A percentile compares a stretch with the other conserved stretches of the same genome.
Evolutionary conservation across 2,113 vertebrate genomes (phyloP).

Genomic region (Sylvilagus bachmani): DNA sequence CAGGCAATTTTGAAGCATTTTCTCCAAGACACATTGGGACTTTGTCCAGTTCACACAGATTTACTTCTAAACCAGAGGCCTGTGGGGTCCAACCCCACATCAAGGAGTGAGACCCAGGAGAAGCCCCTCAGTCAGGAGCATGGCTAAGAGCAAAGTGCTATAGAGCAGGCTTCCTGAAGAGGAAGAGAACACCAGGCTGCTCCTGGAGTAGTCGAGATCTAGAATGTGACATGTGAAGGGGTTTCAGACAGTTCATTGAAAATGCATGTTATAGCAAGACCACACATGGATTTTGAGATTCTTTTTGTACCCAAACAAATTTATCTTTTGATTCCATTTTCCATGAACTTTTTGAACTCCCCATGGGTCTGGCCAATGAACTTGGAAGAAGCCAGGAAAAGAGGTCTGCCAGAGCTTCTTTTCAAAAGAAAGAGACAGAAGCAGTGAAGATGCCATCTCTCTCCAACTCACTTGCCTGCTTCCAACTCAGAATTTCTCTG

Average conservation of each 20-base stretch:
- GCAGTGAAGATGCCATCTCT: background rate
- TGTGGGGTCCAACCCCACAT: background rate
- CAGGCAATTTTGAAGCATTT: constrained; percentile 21
- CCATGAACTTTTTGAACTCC: too few species aligned
- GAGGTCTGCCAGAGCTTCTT: background rate
- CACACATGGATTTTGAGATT: too few species aligned
- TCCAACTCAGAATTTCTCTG: background rate
- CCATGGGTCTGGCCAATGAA: background rate
- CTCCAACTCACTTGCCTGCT: background rate
- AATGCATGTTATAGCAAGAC: too few species aligned
- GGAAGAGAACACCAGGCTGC: background rate
- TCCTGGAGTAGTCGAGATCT: background rate
- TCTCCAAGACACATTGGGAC: background rate
- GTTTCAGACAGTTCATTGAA: too few species aligned
- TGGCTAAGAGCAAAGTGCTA: background rate
- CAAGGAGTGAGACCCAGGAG: background rate
- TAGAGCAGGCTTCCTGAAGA: background rate
- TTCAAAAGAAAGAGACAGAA: background rate
- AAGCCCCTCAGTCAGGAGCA: background rate
- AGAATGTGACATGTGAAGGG: background rate
- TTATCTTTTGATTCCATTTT: too few species aligned
- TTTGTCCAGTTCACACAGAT: background rate
- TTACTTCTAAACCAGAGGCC: background rate
- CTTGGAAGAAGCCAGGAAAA: background rate
- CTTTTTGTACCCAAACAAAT: too few species aligned